phyloP scores from a whole-genome alignment of 2,797 vertebrate species.

The Amblyopsis hoosieri region DNA sequence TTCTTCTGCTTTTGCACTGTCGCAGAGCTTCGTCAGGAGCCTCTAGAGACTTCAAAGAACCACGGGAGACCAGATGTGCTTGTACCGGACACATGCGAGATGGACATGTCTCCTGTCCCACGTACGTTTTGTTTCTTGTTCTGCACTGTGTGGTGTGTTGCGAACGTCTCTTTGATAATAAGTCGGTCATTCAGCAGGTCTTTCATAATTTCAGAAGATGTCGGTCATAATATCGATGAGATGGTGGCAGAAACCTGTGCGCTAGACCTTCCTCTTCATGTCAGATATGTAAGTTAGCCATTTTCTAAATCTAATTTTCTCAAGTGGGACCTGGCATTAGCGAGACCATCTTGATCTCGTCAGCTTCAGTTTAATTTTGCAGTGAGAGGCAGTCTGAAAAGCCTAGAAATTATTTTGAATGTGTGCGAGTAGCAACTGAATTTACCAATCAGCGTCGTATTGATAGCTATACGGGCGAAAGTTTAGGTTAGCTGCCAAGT shows the following conservation, averaged over 20 bases:
- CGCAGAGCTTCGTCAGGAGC: conserved; percentile 41
- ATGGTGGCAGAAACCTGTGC: conserved; percentile 87
- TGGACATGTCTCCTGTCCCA: conserved; percentile 69
- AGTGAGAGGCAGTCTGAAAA: too few relatives aligned
- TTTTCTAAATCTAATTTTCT: too few relatives aligned
- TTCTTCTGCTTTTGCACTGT: background rate
- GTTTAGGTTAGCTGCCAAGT: too few relatives aligned
- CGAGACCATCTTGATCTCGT: too few relatives aligned
- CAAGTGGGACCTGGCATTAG: too few relatives aligned
- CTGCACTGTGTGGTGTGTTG: background rate
- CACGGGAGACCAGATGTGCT: conserved; percentile 74
- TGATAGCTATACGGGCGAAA: too few relatives aligned
- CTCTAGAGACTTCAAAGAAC: conserved; percentile 33
- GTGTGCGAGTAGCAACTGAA: too few relatives aligned
- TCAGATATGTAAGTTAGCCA: conserved; percentile 66
- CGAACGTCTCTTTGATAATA: background rate
- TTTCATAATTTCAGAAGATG: conserved; percentile 65
- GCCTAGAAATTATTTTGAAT: too few relatives aligned
- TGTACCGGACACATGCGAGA: conserved; percentile 88
- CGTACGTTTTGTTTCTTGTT: conserved; percentile 39
- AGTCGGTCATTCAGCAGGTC: background rate
- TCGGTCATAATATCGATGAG: conserved; percentile 34
- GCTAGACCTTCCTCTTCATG: conserved; percentile 67
- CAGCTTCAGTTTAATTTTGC: too few relatives aligned
- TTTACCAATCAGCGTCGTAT: too few relatives aligned